Conservation (phyloP, 1,140 invertebrate species). For the Hermetia illucens region DNA sequence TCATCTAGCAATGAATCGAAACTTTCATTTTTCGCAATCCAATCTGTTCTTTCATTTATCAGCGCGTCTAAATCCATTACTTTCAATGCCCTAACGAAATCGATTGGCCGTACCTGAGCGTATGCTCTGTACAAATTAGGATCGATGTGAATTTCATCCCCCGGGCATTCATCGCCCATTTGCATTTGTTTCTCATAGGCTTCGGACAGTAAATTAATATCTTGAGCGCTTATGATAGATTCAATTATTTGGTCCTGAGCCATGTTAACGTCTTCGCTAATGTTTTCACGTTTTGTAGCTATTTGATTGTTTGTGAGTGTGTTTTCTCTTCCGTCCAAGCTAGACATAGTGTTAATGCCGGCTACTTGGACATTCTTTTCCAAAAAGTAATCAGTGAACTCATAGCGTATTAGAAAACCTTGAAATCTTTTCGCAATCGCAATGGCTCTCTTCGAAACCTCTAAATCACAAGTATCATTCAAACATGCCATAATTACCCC, state of each 20-base stretch:
- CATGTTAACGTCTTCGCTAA: constrained; percentile 16
- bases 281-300: constrained; percentile 41
- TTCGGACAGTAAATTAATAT: constrained; percentile 40
- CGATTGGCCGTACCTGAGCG: constrained; percentile 33
- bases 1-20: constrained; percentile 50
- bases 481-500: constrained; percentile 47
- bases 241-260: constrained; percentile 27
- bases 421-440: constrained; percentile 40
- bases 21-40: constrained; percentile 40
- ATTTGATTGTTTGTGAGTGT: too few relatives aligned
- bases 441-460: constrained; percentile 46
- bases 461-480: constrained; percentile 52
- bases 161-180: constrained; percentile 11
- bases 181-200: constrained; percentile 34
- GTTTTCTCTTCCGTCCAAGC: too few relatives aligned
- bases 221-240: constrained; percentile 36
- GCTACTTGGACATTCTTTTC: too few relatives aligned
- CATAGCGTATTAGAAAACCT: constrained; percentile 38
- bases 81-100: constrained; percentile 38
- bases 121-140: constrained; percentile 30
- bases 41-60: constrained; percentile 38
- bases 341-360: too few relatives aligned
- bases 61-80: constrained; percentile 37
- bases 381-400: too few relatives aligned
- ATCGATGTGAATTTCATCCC: constrained; percentile 15